Evolutionary conservation across 2,888 invertebrate species (phyloP).

Genomic region (Dryobota labecula): DNA sequence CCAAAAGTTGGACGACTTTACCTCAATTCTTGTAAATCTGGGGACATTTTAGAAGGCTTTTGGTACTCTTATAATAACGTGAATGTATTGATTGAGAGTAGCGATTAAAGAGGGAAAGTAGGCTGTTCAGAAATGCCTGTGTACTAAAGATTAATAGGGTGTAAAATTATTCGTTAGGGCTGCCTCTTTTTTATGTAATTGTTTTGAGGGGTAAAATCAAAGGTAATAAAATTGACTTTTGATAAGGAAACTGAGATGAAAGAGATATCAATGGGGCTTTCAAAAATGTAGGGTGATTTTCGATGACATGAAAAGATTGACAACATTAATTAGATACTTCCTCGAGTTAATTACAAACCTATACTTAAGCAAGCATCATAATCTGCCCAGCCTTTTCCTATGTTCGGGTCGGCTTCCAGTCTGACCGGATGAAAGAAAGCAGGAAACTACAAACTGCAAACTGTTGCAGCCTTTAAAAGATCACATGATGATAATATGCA

Average conservation of each 20-base stretch:
- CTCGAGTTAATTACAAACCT: too few species aligned
- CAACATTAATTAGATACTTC: background rate
- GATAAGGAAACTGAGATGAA: conserved; percentile 6
- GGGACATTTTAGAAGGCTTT: conserved; percentile 22
- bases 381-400: too few species aligned
- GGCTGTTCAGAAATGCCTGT: conserved; percentile 44
- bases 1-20: conserved; percentile 41
- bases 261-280: background rate
- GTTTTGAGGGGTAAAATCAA: conserved; percentile 6
- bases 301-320: conserved; percentile 1
- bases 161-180: conserved; percentile 65
- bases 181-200: background rate
- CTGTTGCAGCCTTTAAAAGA: too few species aligned
- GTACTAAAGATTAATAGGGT: conserved; percentile 68
- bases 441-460: too few species aligned
- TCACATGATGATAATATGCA: too few species aligned
- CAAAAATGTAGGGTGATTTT: background rate
- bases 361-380: too few species aligned
- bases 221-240: conserved; percentile 19
- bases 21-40: conserved; percentile 51
- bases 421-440: too few species aligned
- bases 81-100: conserved; percentile 51
- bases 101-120: conserved; percentile 49
- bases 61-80: conserved; percentile 26
- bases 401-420: too few species aligned